A percentile compares a stretch with the other conserved stretches of the same genome.
phyloP scores from a whole-genome alignment of 2,113 vertebrate species.

The Alligator mississippiensis region DNA sequence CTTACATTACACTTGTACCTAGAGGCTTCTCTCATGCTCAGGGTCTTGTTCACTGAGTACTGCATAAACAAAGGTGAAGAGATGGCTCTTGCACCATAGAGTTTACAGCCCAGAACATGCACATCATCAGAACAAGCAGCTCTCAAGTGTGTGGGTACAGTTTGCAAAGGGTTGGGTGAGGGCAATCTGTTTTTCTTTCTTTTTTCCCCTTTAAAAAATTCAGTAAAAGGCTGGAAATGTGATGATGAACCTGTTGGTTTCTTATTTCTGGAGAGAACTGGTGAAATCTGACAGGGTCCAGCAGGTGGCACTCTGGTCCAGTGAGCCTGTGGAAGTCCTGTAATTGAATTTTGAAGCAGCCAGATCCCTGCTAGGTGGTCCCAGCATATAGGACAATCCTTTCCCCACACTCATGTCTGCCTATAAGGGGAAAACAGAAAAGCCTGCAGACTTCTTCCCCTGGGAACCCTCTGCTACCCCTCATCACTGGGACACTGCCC shows the following conservation, averaged over 20 bases:
- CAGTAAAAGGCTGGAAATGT: not conserved
- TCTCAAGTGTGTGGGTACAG: not conserved
- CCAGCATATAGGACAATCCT: not conserved
- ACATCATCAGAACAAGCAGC: not conserved
- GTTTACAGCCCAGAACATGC: not conserved
- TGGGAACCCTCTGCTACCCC: not conserved
- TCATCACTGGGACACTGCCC: not conserved
- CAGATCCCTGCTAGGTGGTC: not conserved
- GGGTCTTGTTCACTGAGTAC: not conserved
- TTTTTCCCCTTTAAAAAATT: not conserved
- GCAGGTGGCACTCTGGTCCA: conserved; percentile 57
- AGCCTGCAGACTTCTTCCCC: not conserved
- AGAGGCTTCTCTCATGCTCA: not conserved
- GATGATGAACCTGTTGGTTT: not conserved
- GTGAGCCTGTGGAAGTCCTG: not conserved
- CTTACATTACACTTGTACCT: not conserved
- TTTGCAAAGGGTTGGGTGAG: not conserved
- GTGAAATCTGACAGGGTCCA: not conserved
- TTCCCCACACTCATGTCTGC: not conserved
- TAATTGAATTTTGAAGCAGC: not conserved
- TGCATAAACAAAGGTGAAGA: not conserved
- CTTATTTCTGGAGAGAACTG: not conserved
- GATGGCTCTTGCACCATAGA: not conserved
- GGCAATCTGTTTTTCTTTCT: not conserved
- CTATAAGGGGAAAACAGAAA: not conserved